Conservation (phyloP, 2,113 vertebrate species). For the Ptychochromis oligacanthus region DNA sequence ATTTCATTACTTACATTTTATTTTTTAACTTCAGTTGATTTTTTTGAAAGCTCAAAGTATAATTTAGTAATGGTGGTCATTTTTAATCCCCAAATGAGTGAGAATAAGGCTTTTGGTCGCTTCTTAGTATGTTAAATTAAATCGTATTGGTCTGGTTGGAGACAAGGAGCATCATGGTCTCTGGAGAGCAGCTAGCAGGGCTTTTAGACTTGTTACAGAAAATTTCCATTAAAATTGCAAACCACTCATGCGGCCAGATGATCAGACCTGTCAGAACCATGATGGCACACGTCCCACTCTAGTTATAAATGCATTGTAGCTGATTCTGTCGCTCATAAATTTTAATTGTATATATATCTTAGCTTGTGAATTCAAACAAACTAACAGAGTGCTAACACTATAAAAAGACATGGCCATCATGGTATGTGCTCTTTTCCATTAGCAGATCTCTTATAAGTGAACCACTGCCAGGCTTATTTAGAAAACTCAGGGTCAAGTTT, state of each 20-base stretch:
- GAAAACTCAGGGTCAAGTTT: neutral
- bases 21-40: neutral
- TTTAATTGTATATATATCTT: slow-evolving; percentile 38
- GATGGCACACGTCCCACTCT: slow-evolving; percentile 25
- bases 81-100: neutral
- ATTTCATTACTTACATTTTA: neutral
- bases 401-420: neutral
- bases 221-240: slow-evolving; percentile 65
- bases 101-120: neutral
- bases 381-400: neutral
- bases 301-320: slow-evolving; percentile 26
- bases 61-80: neutral
- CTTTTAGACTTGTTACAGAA: slow-evolving; percentile 45
- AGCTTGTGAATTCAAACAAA: slow-evolving; percentile 29
- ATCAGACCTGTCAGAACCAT: slow-evolving; percentile 41
- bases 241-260: slow-evolving; percentile 48
- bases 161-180: neutral
- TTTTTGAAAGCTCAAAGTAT: neutral
- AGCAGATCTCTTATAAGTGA: neutral
- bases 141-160: neutral
- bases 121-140: neutral
- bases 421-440: neutral
- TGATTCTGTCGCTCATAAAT: slow-evolving; percentile 35
- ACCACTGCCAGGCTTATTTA: neutral
- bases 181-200: slow-evolving; percentile 4